Base-by-base conservation (phyloP, 2,888 invertebrate species). In the Drosophila recens region DNA sequence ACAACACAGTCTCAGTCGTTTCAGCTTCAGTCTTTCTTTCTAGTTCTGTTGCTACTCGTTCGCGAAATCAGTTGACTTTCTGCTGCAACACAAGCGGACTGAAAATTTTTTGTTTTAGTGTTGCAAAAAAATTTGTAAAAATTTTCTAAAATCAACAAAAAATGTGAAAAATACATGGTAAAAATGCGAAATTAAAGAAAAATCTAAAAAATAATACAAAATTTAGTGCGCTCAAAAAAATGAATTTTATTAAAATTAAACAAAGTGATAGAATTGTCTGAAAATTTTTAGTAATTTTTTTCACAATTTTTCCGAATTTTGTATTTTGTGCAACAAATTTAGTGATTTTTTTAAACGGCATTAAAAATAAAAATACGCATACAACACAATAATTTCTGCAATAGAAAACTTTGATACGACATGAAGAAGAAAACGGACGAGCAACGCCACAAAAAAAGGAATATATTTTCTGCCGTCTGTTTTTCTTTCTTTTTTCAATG, bases 401-500 rank as follows among this genome's bases (percentile, higher is more conserved):
- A 90, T 87, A 88, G 90, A 91, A 90, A 90, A 91, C 91, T 90
- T 91, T 89, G 88, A 90, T 89, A 86, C 91, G 91, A 91, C 88
- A 86, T 90, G 90, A 90, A 89, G 90, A 87, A 87, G 87, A 84
- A 84, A 84, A 84, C 89, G 89, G 89, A 90, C 90, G 89, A 91
- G 88, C 90, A 82, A 89, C 86, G 84, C 89, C 80, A 90, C 82
- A 86, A 85, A 84, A 90, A 85, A 85, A 83, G 81, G 72, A 83
- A 83, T 83, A 83, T 87, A 89, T 90, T 91, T 76, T 90, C 80
- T 88, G 91, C 90, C 90, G 86, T 90, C 90, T 91, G 89, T 91
- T 91, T 90, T 91, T 91, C 90, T 90, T 91, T 91, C 91, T 91
- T 91, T 91, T 91, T 90, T 80, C 83, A 90, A 82, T 90, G 87